Conservation (phyloP, 2,113 vertebrate genomes). For the Pelmatolapia mariae region DNA sequence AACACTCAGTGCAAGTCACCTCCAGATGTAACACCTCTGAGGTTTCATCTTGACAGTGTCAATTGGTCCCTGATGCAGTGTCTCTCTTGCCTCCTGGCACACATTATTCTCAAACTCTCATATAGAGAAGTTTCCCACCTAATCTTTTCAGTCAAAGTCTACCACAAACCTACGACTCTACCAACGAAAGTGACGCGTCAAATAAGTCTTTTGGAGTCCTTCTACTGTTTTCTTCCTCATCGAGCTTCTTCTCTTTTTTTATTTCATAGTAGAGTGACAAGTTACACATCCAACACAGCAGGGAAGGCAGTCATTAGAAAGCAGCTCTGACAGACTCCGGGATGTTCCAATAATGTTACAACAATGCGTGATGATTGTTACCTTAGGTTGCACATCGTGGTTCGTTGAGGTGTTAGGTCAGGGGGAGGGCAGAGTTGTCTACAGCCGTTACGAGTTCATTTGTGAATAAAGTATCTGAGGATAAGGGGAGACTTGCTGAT, state of each 20-base stretch:
- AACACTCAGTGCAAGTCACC: slow-evolving; percentile 37
- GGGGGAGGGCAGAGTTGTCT: not conserved
- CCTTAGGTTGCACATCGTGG: not conserved
- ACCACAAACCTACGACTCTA: not conserved
- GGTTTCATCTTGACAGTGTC: slow-evolving; percentile 49
- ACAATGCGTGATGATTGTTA: not conserved
- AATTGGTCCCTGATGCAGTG: slow-evolving; percentile 53
- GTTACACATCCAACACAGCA: slow-evolving; percentile 4
- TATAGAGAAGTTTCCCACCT: not conserved
- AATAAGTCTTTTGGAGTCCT: not conserved
- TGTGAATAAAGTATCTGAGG: not conserved
- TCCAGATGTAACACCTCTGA: slow-evolving; percentile 57
- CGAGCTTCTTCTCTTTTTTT: not conserved
- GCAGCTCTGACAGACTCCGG: slow-evolving; percentile 11
- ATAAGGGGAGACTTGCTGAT: not conserved
- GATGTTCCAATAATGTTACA: slow-evolving; percentile 21
- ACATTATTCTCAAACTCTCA: slow-evolving; percentile 32
- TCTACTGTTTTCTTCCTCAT: not conserved
- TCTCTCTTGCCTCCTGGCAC: slow-evolving; percentile 26
- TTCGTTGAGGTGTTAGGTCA: not conserved
- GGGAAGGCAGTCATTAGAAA: slow-evolving; percentile 20
- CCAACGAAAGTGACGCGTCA: not conserved
- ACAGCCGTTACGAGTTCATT: not conserved
- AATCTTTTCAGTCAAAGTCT: not conserved
- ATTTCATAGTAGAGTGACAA: slow-evolving; percentile 2